Evolutionary conservation across 2,797 vertebrate genomes (phyloP).

Genomic region (Eleutherodactylus coqui): DNA sequence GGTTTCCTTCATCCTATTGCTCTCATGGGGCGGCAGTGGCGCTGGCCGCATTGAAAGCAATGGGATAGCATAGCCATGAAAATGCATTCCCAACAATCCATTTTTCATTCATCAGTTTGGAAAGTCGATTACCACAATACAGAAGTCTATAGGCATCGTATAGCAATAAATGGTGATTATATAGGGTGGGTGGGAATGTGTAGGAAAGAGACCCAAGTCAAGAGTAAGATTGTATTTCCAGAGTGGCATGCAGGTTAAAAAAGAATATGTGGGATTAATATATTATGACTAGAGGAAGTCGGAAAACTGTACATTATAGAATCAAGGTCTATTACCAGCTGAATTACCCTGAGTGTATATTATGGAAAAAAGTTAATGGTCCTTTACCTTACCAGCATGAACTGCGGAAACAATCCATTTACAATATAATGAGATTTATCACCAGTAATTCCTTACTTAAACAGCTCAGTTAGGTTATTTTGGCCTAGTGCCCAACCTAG

Average conservation of each 20-base stretch:
- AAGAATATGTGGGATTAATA: neutral
- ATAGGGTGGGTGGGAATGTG: too few relatives aligned
- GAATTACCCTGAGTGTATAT: neutral
- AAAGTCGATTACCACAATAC: too few relatives aligned
- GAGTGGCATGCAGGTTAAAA: neutral
- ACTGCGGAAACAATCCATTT: slow-evolving; percentile 10
- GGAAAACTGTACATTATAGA: neutral
- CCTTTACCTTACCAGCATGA: slow-evolving; percentile 18
- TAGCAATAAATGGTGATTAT: too few relatives aligned
- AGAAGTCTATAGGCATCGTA: too few relatives aligned
- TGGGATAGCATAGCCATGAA: too few relatives aligned
- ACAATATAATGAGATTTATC: slow-evolving; percentile 40
- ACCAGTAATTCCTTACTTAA: slow-evolving; percentile 28
- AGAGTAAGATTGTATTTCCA: too few relatives aligned
- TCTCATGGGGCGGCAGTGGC: too few relatives aligned
- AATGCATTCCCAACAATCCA: too few relatives aligned
- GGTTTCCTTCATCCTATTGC: too few relatives aligned
- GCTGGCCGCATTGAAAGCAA: too few relatives aligned
- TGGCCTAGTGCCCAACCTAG: neutral
- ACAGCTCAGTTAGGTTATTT: slow-evolving; percentile 5
- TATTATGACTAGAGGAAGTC: neutral
- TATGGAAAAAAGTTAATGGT: slow-evolving; percentile 23
- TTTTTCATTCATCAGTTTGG: too few relatives aligned
- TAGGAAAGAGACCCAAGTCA: too few relatives aligned
- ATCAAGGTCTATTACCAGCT: neutral